Conservation (phyloP, 2,113 vertebrate genomes). For the Orthonyx spaldingii region DNA sequence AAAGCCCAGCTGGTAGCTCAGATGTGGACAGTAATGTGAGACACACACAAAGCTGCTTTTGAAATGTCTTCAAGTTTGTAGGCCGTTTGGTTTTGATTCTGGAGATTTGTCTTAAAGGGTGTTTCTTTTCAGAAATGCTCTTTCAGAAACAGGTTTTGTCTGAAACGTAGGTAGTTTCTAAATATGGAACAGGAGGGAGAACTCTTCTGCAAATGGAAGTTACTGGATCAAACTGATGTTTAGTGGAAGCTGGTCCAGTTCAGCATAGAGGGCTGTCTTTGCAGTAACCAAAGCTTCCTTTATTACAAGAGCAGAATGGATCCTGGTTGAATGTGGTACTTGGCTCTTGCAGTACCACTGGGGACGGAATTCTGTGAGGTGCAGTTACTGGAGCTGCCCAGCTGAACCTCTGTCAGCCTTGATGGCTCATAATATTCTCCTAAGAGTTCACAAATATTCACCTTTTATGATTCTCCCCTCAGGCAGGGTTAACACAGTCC, state of each 20-base stretch:
- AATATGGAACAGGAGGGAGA: not conserved
- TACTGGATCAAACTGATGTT: not conserved
- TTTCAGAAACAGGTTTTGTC: not conserved
- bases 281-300: not conserved
- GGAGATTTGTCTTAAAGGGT: not conserved
- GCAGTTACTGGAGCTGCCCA: not conserved
- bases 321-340: not conserved
- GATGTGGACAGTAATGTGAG: not conserved
- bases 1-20: not conserved
- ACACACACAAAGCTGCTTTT: not conserved
- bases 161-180: not conserved
- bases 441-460: not conserved
- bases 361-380: not conserved
- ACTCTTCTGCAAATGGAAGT: not conserved
- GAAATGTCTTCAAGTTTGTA: not conserved
- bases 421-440: not conserved
- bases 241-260: not conserved
- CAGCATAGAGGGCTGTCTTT: not conserved
- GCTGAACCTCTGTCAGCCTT: not conserved
- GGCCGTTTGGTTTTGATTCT: not conserved
- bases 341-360: not conserved
- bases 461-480: not conserved
- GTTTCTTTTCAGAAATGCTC: not conserved
- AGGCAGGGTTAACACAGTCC: slow-evolving; percentile 86
- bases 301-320: not conserved